Conservation (phyloP, 2,797 vertebrate species). For the Sandelia bainsii region DNA sequence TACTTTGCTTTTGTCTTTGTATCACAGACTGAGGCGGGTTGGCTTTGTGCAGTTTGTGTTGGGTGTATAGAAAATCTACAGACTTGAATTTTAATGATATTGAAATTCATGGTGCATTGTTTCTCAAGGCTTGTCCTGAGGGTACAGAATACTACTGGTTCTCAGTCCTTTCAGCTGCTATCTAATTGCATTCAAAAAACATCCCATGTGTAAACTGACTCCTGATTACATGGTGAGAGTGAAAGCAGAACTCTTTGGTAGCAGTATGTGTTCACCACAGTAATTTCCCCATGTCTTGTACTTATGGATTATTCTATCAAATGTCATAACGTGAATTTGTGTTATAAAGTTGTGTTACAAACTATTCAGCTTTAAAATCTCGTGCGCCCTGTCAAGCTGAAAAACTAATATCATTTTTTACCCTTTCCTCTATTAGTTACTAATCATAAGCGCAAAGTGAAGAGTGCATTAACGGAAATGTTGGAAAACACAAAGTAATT, state of each 20-base stretch:
- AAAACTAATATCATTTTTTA: not conserved
- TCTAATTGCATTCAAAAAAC: constrained; percentile 23
- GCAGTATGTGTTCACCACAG: not conserved
- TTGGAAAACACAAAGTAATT: not conserved
- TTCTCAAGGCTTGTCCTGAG: not conserved
- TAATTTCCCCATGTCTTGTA: not conserved
- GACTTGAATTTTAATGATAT: not conserved
- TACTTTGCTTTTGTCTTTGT: not conserved
- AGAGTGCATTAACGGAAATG: not conserved
- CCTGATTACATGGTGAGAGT: constrained; percentile 24
- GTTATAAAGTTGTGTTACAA: not conserved
- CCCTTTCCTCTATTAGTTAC: not conserved
- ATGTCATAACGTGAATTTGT: not conserved
- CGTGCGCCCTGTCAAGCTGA: not conserved
- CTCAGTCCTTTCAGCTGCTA: constrained; percentile 6
- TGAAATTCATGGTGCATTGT: constrained; percentile 14
- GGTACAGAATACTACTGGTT: not conserved
- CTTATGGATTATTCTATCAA: not conserved
- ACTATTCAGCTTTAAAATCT: not conserved
- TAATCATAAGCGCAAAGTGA: not conserved
- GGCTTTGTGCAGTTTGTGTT: not conserved
- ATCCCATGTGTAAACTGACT: constrained; percentile 20
- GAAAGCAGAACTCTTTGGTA: constrained; percentile 1
- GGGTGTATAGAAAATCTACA: not conserved
- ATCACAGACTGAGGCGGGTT: not conserved